Evolutionary conservation across 2,888 invertebrate species (phyloP).

Genomic region (Anticlea derivata): DNA sequence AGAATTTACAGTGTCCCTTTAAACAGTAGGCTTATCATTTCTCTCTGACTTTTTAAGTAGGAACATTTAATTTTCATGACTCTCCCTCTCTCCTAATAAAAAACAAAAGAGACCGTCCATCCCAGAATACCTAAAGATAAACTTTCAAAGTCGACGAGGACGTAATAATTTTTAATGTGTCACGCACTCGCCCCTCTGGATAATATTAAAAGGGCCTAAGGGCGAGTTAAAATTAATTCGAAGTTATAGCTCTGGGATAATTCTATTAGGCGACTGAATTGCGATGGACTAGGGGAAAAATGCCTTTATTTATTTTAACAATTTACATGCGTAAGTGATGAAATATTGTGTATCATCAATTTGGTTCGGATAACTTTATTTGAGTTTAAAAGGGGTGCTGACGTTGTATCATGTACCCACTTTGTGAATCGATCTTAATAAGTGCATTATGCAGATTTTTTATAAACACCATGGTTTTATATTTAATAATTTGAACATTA

Average conservation of each 20-base stretch:
- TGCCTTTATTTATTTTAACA: slow-evolving; percentile 53
- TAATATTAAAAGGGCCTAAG: slow-evolving; percentile 60
- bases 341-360: slow-evolving; percentile 17
- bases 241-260: slow-evolving; percentile 64
- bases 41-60: slow-evolving; percentile 7
- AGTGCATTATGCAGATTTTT: background rate
- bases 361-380: slow-evolving; percentile 35
- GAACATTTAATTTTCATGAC: slow-evolving; percentile 9
- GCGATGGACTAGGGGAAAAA: slow-evolving; percentile 33
- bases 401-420: slow-evolving; percentile 1
- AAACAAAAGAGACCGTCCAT: slow-evolving; percentile 18
- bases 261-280: slow-evolving; percentile 62
- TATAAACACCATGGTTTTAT: too few species aligned
- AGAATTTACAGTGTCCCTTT: background rate
- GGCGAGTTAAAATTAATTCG: slow-evolving; percentile 64
- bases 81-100: slow-evolving; percentile 10
- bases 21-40: slow-evolving; percentile 9
- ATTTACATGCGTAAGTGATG: slow-evolving; percentile 25
- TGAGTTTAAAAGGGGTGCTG: slow-evolving; percentile 9
- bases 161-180: slow-evolving; percentile 51
- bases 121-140: slow-evolving; percentile 29
- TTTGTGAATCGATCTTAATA: background rate
- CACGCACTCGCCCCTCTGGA: slow-evolving; percentile 48
- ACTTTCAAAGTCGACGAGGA: slow-evolving; percentile 37
- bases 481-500: too few species aligned